These are phyloP conservation scores for Calypte anna DNA, from an alignment of 2,113 vertebrate genomes.

Conservation along the genomic window DNA sequence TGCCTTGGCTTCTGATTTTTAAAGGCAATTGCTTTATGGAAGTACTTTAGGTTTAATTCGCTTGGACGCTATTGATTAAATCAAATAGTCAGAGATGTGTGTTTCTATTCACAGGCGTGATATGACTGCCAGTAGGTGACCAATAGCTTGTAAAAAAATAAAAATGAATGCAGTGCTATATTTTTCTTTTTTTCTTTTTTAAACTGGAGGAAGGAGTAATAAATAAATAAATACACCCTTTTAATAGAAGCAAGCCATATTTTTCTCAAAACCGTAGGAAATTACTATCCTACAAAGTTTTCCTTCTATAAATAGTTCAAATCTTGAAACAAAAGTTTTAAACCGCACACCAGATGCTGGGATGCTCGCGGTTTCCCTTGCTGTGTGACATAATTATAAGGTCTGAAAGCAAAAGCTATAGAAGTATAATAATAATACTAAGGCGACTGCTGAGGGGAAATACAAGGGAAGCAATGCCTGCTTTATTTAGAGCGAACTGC, in stretches of 20 bases:
- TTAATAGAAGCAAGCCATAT: slow-evolving; percentile 75
- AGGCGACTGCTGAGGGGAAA: slow-evolving; percentile 69
- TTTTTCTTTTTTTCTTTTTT: neutral
- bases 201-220: slow-evolving; percentile 58
- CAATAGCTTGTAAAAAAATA: neutral
- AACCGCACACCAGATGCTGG: slow-evolving; percentile 84
- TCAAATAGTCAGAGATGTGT: slow-evolving; percentile 25
- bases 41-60: slow-evolving; percentile 48
- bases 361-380: slow-evolving; percentile 82
- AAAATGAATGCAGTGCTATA: neutral
- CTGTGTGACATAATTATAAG: slow-evolving; percentile 87
- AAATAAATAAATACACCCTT: slow-evolving; percentile 64
- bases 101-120: slow-evolving; percentile 2
- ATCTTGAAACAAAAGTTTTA: slow-evolving; percentile 87
- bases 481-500: slow-evolving; percentile 61
- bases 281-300: slow-evolving; percentile 83
- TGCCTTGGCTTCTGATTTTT: slow-evolving; percentile 62
- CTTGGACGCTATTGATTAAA: slow-evolving; percentile 61
- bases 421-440: slow-evolving; percentile 74
- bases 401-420: slow-evolving; percentile 74
- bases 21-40: slow-evolving; percentile 66
- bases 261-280: slow-evolving; percentile 81
- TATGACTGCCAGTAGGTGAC: slow-evolving; percentile 40
- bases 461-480: slow-evolving; percentile 54
- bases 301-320: slow-evolving; percentile 83